Conservation (phyloP, 2,113 vertebrate species). For the Camelus bactrianus region DNA sequence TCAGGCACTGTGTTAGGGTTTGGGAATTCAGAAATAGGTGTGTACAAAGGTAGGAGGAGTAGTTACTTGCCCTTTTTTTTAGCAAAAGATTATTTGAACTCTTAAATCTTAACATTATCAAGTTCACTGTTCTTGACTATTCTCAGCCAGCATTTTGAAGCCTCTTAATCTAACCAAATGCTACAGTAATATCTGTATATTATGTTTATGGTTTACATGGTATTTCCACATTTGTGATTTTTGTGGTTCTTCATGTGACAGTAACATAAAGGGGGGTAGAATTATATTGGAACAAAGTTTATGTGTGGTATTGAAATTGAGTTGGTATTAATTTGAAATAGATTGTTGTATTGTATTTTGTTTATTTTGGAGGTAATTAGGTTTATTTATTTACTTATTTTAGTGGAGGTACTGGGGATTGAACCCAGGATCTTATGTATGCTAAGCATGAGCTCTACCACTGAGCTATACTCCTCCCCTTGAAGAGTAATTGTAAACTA, state of each 20-base stretch:
- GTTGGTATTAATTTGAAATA: constrained; percentile 26
- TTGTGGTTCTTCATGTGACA: constrained; percentile 4
- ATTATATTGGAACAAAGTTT: not conserved
- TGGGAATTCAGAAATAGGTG: not conserved
- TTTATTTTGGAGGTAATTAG: too few species aligned
- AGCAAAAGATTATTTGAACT: not conserved
- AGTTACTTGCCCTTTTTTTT: not conserved
- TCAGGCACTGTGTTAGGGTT: not conserved
- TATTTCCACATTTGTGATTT: constrained; percentile 44
- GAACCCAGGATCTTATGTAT: too few species aligned
- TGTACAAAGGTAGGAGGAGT: not conserved
- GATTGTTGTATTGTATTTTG: not conserved
- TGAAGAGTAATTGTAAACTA: not conserved
- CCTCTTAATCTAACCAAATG: not conserved
- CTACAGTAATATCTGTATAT: constrained; percentile 2
- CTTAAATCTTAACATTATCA: constrained; percentile 1
- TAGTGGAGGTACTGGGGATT: too few species aligned
- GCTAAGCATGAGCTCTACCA: too few species aligned
- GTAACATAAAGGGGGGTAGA: not conserved
- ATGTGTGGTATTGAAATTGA: constrained; percentile 7
- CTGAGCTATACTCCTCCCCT: too few species aligned
- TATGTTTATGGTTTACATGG: not conserved
- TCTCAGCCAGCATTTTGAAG: constrained; percentile 38
- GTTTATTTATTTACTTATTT: too few species aligned
- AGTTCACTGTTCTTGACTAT: not conserved